Percentiles rank a stretch among this genome's conserved stretches.
phyloP scores from a whole-genome alignment of 2,113 vertebrate species.

The Thamnaconus septentrionalis region DNA sequence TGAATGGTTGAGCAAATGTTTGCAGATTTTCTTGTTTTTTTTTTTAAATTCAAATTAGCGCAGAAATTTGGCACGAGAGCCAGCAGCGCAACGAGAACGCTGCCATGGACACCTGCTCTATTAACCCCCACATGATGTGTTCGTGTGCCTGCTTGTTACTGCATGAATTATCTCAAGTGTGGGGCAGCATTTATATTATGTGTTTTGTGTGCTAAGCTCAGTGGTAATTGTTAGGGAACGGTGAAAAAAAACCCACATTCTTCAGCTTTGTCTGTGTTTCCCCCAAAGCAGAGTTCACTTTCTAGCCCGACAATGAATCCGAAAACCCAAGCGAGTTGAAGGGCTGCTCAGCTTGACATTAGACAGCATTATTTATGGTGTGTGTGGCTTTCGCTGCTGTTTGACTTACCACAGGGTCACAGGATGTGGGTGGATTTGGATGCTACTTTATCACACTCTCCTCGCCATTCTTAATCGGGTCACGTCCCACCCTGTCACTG shows the following conservation, averaged over 20 bases:
- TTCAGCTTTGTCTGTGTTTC: conserved; percentile 43
- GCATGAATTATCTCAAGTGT: conserved; percentile 51
- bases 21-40: conserved; percentile 68
- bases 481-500: conserved; percentile 61
- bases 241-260: not conserved
- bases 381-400: conserved; percentile 56
- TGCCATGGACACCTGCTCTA: conserved; percentile 70
- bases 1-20: conserved; percentile 70
- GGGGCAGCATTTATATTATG: not conserved
- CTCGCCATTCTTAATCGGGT: conserved; percentile 67
- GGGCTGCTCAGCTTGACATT: conserved; percentile 35
- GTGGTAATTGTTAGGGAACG: no score
- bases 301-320: conserved; percentile 34
- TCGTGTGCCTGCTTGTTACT: conserved; percentile 49
- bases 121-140: conserved; percentile 67
- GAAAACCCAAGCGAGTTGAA: conserved; percentile 19
- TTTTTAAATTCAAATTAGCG: conserved; percentile 69
- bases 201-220: no score
- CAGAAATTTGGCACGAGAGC: conserved; percentile 50
- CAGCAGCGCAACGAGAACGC: conserved; percentile 43
- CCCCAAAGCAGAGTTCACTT: conserved; percentile 37
- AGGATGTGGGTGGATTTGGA: conserved; percentile 68
- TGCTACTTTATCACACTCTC: conserved; percentile 72
- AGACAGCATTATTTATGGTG: conserved; percentile 66
- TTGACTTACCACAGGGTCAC: conserved; percentile 72